Percentiles rank a stretch among this genome's conserved stretches.
Conservation (phyloP, 2,797 vertebrate species). For the Columba guinea region DNA sequence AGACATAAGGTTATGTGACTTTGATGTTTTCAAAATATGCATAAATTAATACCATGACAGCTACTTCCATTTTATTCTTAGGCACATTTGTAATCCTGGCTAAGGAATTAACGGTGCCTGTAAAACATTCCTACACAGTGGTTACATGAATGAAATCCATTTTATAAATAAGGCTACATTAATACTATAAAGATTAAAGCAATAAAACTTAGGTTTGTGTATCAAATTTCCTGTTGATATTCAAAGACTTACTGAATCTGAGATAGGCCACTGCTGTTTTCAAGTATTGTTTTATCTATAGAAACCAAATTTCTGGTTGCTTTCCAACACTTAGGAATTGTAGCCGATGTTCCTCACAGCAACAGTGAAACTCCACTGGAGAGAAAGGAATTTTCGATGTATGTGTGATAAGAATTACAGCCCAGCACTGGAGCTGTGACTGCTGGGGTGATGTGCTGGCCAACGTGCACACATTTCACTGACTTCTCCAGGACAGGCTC, state of each 20-base stretch:
- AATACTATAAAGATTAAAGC: constrained; percentile 8
- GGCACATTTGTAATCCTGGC: neutral
- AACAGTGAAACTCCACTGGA: neutral
- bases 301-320: neutral
- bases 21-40: neutral
- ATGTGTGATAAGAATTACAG: neutral
- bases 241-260: neutral
- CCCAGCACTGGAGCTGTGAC: neutral
- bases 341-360: neutral
- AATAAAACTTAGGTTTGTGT: neutral
- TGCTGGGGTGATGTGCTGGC: neutral
- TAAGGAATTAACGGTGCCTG: neutral
- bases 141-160: neutral
- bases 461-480: neutral
- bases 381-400: neutral
- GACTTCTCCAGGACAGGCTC: neutral
- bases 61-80: constrained; percentile 8
- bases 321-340: neutral
- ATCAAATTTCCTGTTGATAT: neutral
- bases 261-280: neutral
- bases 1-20: constrained; percentile 20
- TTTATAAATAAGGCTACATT: neutral
- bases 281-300: neutral
- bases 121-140: neutral
- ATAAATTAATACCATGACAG: constrained; percentile 3